Evolutionary conservation across 2,888 invertebrate genomes (phyloP), one percentile per base, ranked within the genome.

Genomic region (Rhagonycha lutea): DNA sequence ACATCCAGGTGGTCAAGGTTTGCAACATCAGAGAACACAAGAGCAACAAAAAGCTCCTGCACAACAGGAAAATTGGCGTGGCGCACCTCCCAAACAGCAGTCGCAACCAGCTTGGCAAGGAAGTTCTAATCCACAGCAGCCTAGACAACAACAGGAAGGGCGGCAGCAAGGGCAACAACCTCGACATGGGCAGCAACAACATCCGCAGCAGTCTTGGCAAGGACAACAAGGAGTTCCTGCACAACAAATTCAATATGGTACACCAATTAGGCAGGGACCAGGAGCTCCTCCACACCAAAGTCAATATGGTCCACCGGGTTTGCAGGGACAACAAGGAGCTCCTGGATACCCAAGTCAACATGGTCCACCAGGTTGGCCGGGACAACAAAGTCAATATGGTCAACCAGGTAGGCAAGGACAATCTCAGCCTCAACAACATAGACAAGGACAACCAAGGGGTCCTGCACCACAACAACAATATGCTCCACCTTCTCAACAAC

Each of bases 271-370:
- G 5, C 68, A 71, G 9, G 78, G 23, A 32, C 76, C 77, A 47
- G 75, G 75, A n/a, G n/a, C n/a, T n/a, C n/a, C n/a, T n/a, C n/a
- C n/a, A 32, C 76, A 78, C 29, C 76, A 76, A 65, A 72, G 65
- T 61, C 24, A 23, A 60, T 61, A 63, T 3, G 77, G 61, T 69
- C 70, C 62, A 63, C 79, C 77, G 14, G 74, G 14, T 61, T 73
- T 65, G 10, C 73, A 70, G 70, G 68, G 14, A 24, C 69, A 32
- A 10, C 74, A 68, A 70, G 23, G 24, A 72, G 60, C 62, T 14
- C 28, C 62, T 23, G 60, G 65, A 60, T 29, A 29, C 47, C 72
- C 18, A 7, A 72, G 5, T n/a, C n/a, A n/a, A n/a, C 78, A 75
- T 62, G 76, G 71, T 29, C 74, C 65, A 70, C 32, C 69, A 68